Conservation (phyloP, 1,140 invertebrate species). For the Pteromalus puparum region DNA sequence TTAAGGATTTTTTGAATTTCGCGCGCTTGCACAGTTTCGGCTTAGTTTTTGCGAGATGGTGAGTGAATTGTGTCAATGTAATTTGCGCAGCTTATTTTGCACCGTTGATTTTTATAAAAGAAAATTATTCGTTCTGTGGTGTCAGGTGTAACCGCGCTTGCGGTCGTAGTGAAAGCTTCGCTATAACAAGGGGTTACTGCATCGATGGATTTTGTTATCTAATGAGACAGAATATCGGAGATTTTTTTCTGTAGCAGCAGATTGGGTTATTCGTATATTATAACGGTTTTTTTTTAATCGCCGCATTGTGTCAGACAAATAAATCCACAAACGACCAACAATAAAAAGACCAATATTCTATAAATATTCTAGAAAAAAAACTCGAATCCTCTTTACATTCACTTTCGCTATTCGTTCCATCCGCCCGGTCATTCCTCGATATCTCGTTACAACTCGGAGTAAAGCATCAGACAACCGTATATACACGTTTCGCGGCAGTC, state of each 20-base stretch:
- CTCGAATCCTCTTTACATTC: not conserved
- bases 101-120: not conserved
- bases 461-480: not conserved
- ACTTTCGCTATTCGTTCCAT: not conserved
- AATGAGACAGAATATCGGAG: not conserved
- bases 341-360: no score
- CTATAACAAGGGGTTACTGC: not conserved
- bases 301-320: no score
- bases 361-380: no score
- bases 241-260: not conserved
- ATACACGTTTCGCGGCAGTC: not conserved
- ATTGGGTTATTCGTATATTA: no score
- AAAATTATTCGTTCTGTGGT: not conserved
- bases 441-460: not conserved
- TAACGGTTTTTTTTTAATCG: no score
- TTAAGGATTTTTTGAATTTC: not conserved
- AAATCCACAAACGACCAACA: no score
- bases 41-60: no score
- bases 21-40: no score
- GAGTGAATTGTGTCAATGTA: no score
- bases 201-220: not conserved
- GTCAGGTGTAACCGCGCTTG: not conserved
- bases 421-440: not conserved
- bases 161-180: constrained; percentile 21
- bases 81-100: not conserved